Conservation (phyloP, 2,113 vertebrate genomes). For the Cephalopholis sonnerati region DNA sequence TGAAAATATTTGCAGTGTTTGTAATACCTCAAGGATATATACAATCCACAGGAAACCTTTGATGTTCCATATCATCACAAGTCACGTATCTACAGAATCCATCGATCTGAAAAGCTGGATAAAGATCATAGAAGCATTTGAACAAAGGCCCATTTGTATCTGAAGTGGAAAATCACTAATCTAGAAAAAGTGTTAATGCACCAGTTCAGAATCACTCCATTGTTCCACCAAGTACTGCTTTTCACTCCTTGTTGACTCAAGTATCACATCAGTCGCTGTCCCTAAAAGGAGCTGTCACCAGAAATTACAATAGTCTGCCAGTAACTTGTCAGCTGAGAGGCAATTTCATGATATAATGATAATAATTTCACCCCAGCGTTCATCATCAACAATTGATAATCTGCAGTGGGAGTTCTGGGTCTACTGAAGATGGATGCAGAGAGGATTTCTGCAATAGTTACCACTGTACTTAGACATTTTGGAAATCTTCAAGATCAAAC, state of each 20-base stretch:
- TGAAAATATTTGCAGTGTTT: too few species aligned
- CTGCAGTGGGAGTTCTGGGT: not conserved
- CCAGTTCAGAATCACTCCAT: not conserved
- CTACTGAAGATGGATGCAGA: conserved; percentile 17
- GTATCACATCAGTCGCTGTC: not conserved
- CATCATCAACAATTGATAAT: not conserved
- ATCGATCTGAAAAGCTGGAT: not conserved
- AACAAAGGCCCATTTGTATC: conserved; percentile 6
- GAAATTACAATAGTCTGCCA: conserved; percentile 10
- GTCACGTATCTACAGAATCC: not conserved
- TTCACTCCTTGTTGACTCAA: conserved; percentile 1
- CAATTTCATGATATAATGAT: conserved; percentile 26
- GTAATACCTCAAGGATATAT: too few species aligned
- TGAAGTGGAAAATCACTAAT: not conserved
- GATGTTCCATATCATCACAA: not conserved
- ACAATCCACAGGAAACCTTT: not conserved
- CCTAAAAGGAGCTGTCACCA: not conserved
- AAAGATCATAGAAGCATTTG: not conserved
- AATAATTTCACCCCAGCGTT: not conserved
- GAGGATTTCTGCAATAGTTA: conserved; percentile 27
- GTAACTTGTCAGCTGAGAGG: conserved; percentile 18
- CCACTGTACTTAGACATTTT: conserved; percentile 36
- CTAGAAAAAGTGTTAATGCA: not conserved
- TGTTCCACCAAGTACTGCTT: too few species aligned
- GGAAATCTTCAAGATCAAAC: conserved; percentile 63